phyloP scores from a whole-genome alignment of 2,113 vertebrate genomes.

The Thryonomys swinderianus region DNA sequence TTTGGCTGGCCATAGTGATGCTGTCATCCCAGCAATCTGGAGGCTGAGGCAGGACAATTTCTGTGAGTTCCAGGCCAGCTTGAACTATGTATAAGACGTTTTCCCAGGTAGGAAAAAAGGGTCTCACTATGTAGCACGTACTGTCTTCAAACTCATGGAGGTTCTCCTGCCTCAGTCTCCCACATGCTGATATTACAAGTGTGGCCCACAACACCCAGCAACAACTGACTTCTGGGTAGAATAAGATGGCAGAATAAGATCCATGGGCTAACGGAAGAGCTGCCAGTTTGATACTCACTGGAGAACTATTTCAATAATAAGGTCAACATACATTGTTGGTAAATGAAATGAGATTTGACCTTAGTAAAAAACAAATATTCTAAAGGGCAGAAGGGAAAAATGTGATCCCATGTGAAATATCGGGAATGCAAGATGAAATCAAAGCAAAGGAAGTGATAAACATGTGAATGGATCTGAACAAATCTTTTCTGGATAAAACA shows the following conservation, averaged over 20 bases:
- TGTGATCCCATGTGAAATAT: not conserved
- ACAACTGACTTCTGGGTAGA: not conserved
- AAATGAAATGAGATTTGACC: not conserved
- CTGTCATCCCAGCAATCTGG: not conserved
- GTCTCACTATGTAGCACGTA: too few relatives aligned
- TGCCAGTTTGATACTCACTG: not conserved
- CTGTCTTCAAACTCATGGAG: too few relatives aligned
- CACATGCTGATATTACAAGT: too few relatives aligned
- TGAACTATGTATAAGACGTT: too few relatives aligned
- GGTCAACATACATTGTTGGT: not conserved
- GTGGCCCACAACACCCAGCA: too few relatives aligned
- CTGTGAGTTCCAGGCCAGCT: too few relatives aligned
- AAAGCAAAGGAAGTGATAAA: constrained; percentile 23
- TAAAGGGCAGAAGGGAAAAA: not conserved
- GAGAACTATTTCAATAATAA: constrained; percentile 24
- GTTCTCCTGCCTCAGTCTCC: too few relatives aligned
- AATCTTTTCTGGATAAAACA: not conserved
- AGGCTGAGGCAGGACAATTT: not conserved
- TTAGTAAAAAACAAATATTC: not conserved
- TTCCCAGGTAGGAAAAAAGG: too few relatives aligned
- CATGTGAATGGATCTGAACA: not conserved
- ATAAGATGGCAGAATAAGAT: not conserved
- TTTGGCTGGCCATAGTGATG: not conserved
- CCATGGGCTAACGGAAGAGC: not conserved
- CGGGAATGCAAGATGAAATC: not conserved